A percentile compares a stretch with the other conserved stretches of the same genome.
phyloP scores from a whole-genome alignment of 2,888 invertebrate genomes.

The Erpobdella octoculata region DNA sequence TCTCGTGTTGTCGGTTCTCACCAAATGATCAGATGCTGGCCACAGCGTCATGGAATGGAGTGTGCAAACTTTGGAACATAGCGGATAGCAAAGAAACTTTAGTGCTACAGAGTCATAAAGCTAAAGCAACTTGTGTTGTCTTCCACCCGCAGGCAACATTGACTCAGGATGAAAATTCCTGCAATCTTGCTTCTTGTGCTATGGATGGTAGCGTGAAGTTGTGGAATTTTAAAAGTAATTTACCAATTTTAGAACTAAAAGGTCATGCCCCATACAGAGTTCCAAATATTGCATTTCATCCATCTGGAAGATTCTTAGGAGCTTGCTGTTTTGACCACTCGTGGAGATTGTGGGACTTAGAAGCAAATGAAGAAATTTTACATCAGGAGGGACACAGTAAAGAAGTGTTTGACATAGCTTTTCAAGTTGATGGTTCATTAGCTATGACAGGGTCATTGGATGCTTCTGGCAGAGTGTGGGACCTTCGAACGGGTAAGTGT shows the following conservation, averaged over 20 bases:
- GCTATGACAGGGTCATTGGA: slow-evolving; percentile 70
- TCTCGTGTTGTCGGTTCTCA: slow-evolving; percentile 86
- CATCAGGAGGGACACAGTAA: slow-evolving; percentile 97
- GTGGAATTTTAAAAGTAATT: slow-evolving; percentile 80
- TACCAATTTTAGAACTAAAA: slow-evolving; percentile 79
- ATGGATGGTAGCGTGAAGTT: slow-evolving; percentile 83
- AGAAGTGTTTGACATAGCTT: slow-evolving; percentile 77
- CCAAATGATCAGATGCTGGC: slow-evolving; percentile 78
- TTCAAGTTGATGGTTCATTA: slow-evolving; percentile 86
- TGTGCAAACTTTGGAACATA: slow-evolving; percentile 81
- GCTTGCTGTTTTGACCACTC: slow-evolving; percentile 93
- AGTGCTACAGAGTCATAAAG: slow-evolving; percentile 42
- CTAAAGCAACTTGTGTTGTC: slow-evolving; percentile 73
- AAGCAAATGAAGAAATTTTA: slow-evolving; percentile 80
- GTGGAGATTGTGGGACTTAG: slow-evolving; percentile 94
- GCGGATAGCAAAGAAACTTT: slow-evolving; percentile 66
- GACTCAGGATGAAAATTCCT: slow-evolving; percentile 56
- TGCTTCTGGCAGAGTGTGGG: slow-evolving; percentile 75
- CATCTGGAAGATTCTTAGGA: slow-evolving; percentile 86
- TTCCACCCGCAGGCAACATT: slow-evolving; percentile 80
- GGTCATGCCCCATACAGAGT: slow-evolving; percentile 86
- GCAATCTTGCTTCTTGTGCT: slow-evolving; percentile 84
- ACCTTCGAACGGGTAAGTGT: slow-evolving; percentile 87
- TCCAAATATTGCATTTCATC: slow-evolving; percentile 85
- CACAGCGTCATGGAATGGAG: slow-evolving; percentile 91